Percentiles rank a stretch among this genome's conserved stretches.
phyloP scores from a whole-genome alignment of 2,797 vertebrate genomes.

The Brachyrhaphis roseni region DNA sequence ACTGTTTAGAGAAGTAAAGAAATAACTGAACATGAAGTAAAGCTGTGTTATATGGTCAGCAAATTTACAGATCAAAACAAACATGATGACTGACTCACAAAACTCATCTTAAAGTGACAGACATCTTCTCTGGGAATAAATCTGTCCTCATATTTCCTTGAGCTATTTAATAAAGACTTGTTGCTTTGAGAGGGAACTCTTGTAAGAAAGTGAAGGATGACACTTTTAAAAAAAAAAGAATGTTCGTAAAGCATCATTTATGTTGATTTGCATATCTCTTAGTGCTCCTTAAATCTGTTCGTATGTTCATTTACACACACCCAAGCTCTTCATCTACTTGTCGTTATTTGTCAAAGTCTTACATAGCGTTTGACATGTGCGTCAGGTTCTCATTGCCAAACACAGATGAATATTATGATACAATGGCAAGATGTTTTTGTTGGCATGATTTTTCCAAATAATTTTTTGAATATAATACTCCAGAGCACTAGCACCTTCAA shows the following conservation, averaged over 20 bases:
- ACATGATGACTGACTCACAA: slow-evolving; percentile 1
- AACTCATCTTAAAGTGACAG: slow-evolving; percentile 5
- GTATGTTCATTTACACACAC: not conserved
- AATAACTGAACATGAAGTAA: slow-evolving; percentile 7
- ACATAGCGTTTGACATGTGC: not conserved
- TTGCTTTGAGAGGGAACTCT: slow-evolving; percentile 12
- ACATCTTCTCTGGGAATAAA: slow-evolving; percentile 10
- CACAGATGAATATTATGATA: not conserved
- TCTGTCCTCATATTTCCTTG: not conserved
- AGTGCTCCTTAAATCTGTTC: slow-evolving; percentile 6
- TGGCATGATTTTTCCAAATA: not conserved
- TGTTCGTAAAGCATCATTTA: slow-evolving; percentile 36
- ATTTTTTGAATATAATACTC: not conserved
- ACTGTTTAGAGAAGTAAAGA: slow-evolving; percentile 10
- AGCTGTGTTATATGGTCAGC: slow-evolving; percentile 8
- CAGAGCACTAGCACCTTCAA: too few species aligned
- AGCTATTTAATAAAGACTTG: slow-evolving; percentile 1
- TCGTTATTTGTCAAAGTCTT: not conserved
- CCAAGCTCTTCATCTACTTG: slow-evolving; percentile 7
- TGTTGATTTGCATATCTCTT: slow-evolving; percentile 25
- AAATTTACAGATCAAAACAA: slow-evolving; percentile 28
- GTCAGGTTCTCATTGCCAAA: not conserved
- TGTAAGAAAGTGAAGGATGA: slow-evolving; percentile 23
- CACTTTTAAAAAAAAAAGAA: slow-evolving; percentile 29
- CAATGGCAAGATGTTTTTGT: not conserved